Evolutionary conservation across 1,140 invertebrate species (phyloP).

Genomic region (Rhysida immarginata): DNA sequence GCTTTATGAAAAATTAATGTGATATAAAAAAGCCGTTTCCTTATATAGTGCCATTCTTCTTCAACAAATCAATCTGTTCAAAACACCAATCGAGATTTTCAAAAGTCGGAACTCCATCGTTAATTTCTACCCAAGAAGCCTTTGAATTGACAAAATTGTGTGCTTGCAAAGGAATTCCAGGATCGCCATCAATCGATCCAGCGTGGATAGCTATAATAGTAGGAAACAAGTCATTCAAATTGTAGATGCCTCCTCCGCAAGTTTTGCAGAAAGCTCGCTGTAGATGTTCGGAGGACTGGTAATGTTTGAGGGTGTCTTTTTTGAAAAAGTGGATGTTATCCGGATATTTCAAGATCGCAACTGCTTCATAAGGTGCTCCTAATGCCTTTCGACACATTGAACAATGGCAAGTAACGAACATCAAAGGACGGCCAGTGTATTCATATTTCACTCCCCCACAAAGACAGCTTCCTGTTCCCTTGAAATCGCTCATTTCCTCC

Average conservation of each 20-base stretch:
- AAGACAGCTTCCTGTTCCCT: neutral
- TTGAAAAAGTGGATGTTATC: neutral
- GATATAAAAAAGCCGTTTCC: too few relatives aligned
- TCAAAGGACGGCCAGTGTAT: neutral
- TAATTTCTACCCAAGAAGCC: neutral
- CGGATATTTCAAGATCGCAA: neutral
- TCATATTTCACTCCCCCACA: neutral
- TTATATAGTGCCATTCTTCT: too few relatives aligned
- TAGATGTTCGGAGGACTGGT: neutral
- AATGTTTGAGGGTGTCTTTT: neutral
- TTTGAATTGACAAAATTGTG: neutral
- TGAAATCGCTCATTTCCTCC: neutral
- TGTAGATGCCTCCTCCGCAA: neutral
- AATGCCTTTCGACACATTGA: neutral
- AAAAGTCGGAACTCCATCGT: neutral
- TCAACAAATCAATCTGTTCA: too few relatives aligned
- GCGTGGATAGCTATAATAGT: neutral
- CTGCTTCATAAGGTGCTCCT: neutral
- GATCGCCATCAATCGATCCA: neutral
- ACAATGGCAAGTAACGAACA: neutral
- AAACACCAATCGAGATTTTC: neutral
- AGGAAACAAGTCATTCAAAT: neutral
- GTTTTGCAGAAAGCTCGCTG: neutral
- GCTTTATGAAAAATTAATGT: too few relatives aligned
- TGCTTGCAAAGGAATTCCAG: neutral